These are phyloP conservation scores for Acronicta alni DNA, from an alignment of 2,888 invertebrate species.

Conservation along the genomic window DNA sequence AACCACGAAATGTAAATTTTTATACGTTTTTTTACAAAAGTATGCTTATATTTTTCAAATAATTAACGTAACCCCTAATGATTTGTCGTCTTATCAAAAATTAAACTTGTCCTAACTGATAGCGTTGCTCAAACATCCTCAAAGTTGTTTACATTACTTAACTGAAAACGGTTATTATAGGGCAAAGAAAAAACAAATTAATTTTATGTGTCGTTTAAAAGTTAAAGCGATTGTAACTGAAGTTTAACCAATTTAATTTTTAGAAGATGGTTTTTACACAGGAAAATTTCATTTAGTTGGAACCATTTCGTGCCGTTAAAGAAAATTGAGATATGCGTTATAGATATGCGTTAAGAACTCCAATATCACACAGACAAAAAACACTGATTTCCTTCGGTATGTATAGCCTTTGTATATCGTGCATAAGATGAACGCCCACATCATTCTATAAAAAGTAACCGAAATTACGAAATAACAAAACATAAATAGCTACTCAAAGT, in stretches of 20 bases:
- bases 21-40: too few relatives aligned
- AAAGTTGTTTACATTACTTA: constrained; percentile 30
- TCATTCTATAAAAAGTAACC: too few relatives aligned
- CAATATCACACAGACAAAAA: too few relatives aligned
- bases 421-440: too few relatives aligned
- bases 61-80: constrained; percentile 28
- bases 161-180: constrained; percentile 20
- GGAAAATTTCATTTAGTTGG: neutral
- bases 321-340: constrained; percentile 2
- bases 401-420: too few relatives aligned
- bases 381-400: too few relatives aligned
- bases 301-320: constrained; percentile 3
- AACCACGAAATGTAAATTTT: too few relatives aligned
- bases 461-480: too few relatives aligned
- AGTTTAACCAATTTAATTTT: constrained; percentile 14
- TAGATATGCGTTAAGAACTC: too few relatives aligned
- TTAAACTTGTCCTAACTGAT: constrained; percentile 20
- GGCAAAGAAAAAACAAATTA: constrained; percentile 21
- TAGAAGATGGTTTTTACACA: neutral
- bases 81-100: constrained; percentile 10
- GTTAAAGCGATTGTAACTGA: constrained; percentile 13
- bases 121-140: constrained; percentile 11
- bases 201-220: constrained; percentile 36
- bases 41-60: constrained; percentile 11
- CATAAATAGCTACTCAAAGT: too few relatives aligned